These are phyloP conservation scores for Alethe diademata DNA, from an alignment of 2,113 vertebrate species.

Conservation along the genomic window DNA sequence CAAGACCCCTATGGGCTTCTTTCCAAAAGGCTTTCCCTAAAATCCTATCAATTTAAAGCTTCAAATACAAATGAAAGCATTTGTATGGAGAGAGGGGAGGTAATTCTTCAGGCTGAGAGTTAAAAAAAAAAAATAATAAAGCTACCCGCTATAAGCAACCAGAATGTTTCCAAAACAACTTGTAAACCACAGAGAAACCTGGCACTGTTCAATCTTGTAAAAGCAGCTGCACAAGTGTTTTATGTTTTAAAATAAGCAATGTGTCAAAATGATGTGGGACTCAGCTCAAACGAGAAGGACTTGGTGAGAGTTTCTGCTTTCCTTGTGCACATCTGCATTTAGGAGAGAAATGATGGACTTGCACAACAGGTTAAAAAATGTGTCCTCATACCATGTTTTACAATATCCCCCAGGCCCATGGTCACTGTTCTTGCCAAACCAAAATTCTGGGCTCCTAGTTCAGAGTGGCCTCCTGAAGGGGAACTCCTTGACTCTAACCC, in stretches of 20 bases:
- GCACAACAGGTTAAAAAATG: neutral
- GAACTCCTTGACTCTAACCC: neutral
- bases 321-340: neutral
- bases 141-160: neutral
- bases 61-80: neutral
- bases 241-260: neutral
- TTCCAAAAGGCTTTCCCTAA: neutral
- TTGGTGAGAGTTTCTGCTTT: neutral
- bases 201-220: neutral
- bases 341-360: neutral
- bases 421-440: neutral
- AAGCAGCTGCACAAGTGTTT: neutral
- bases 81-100: neutral
- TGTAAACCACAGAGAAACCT: constrained; percentile 2
- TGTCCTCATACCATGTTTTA: neutral
- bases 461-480: neutral
- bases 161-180: constrained; percentile 41
- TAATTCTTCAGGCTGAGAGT: neutral
- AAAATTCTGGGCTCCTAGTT: neutral
- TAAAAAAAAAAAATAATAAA: neutral
- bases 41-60: neutral
- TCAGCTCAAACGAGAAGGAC: neutral
- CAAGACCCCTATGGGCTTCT: neutral
- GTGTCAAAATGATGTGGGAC: neutral
- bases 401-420: neutral